Evolutionary conservation across 2,113 vertebrate species (phyloP).

Genomic region (Arizona elegans): DNA sequence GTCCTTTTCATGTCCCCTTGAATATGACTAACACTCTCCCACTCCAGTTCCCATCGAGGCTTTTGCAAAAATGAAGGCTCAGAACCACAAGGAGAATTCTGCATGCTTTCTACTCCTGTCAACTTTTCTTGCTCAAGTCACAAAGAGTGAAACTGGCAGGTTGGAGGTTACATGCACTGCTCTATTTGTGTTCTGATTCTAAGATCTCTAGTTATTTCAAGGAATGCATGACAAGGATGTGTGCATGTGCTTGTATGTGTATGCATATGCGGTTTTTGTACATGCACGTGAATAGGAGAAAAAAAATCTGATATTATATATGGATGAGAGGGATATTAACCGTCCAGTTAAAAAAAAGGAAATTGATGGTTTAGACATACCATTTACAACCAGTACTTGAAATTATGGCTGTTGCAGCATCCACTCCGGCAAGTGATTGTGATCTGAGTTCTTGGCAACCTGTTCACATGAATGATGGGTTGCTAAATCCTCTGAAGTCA

Average conservation of each 20-base stretch:
- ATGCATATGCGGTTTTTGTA: not conserved
- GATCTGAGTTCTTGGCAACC: not conserved
- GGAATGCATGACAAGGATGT: not conserved
- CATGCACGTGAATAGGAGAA: not conserved
- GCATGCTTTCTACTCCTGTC: not conserved
- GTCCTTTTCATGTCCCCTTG: not conserved
- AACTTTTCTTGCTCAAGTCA: not conserved
- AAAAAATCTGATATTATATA: not conserved
- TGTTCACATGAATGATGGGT: not conserved
- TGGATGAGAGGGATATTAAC: not conserved
- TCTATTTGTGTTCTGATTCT: not conserved
- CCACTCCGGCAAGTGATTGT: not conserved
- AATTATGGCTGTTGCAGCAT: not conserved
- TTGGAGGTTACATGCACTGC: not conserved
- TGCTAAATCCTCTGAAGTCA: not conserved
- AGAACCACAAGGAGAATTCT: not conserved
- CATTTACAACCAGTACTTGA: not conserved
- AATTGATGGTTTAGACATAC: not conserved
- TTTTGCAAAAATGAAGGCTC: not conserved
- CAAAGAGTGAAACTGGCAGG: not conserved
- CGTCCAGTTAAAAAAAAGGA: not conserved
- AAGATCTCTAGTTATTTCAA: not conserved
- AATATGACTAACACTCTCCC: not conserved
- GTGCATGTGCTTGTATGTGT: not conserved
- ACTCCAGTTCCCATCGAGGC: not conserved